Conservation (phyloP, 1,140 invertebrate species). For the Cydia fagiglandana region DNA sequence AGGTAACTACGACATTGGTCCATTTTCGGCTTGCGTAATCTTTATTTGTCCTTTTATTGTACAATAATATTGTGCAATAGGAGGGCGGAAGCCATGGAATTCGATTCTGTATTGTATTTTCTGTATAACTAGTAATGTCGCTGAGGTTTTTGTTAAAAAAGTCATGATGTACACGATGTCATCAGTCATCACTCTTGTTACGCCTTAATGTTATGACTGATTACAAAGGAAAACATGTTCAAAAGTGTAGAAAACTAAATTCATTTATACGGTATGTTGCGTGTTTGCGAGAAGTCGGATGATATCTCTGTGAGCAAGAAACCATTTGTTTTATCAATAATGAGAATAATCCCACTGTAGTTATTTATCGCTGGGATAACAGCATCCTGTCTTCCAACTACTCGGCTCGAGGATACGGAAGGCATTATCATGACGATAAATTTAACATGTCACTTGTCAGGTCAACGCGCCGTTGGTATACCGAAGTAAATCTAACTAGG, state of each 20-base stretch:
- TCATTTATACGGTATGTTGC: background rate
- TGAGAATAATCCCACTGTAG: conserved; percentile 6
- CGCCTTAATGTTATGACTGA: too few species aligned
- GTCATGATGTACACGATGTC: too few species aligned
- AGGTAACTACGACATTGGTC: background rate
- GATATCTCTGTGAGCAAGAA: background rate
- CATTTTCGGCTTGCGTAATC: background rate
- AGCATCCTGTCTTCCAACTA: background rate
- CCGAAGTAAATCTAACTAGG: too few species aligned
- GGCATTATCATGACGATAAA: background rate
- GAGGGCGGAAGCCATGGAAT: too few species aligned
- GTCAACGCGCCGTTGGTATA: background rate
- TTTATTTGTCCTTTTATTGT: background rate
- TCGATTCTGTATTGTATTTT: too few species aligned
- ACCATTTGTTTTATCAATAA: conserved; percentile 13
- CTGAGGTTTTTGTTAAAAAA: too few species aligned
- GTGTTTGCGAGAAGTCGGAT: background rate
- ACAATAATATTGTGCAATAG: background rate
- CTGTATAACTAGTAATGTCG: too few species aligned
- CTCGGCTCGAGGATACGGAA: background rate
- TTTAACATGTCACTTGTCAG: background rate
- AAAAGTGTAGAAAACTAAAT: background rate
- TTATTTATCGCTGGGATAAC: conserved; percentile 5
- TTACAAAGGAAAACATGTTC: too few species aligned
- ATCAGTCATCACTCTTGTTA: too few species aligned